Base-by-base conservation (phyloP, 2,888 invertebrate genomes). In the Himalopsyche kuldschensis region DNA sequence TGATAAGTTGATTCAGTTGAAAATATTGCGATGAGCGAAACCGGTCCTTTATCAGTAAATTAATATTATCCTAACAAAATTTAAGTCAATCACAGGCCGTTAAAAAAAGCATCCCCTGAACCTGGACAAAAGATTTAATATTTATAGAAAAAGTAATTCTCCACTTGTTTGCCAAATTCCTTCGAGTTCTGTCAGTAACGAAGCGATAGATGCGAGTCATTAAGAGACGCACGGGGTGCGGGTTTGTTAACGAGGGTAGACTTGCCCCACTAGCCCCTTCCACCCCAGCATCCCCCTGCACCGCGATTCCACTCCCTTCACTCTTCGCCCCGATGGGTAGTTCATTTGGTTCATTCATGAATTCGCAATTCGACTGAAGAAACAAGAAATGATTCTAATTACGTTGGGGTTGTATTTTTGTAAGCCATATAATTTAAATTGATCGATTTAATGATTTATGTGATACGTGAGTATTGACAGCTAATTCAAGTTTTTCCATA, bases 161-260 rank as follows among this genome's bases (percentile, higher is more conserved):
- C 24, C 55, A 55, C 55, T 55, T 55, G 55, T 55, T 55, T 55
- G 55, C 55, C 55, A 24, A 55, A 55, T 55, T 55, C 55, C 55
- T 55, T 20, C 15, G 55, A 55, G 55, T 15, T 55, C 24, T 55
- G 55, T 55, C 55, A 35, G 83, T 84, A 86, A 86, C 86, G 86
- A 86, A 84, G 84, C 86, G 84, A 86, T 86, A 82, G 86, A 86
- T 86, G 86, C 80, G 82, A 84, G 84, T 86, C 86, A 86, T 86
- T 86, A 86, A 78, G 55, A 55, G 78, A 80, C 46, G 75, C 41
- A 47, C 79, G 75, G 83, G 78, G 63, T 78, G 84, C 47, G 82
- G 82, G 81, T 27, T 78, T 78, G 80, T 48, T 85, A 85, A 81
- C 81, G 85, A 84, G 80, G 77, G 32, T 35, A 79, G 46, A 27